Evolutionary conservation across 1,140 invertebrate species (phyloP), one percentile per base, ranked within the genome.

Genomic region (Dreissena polymorpha): DNA sequence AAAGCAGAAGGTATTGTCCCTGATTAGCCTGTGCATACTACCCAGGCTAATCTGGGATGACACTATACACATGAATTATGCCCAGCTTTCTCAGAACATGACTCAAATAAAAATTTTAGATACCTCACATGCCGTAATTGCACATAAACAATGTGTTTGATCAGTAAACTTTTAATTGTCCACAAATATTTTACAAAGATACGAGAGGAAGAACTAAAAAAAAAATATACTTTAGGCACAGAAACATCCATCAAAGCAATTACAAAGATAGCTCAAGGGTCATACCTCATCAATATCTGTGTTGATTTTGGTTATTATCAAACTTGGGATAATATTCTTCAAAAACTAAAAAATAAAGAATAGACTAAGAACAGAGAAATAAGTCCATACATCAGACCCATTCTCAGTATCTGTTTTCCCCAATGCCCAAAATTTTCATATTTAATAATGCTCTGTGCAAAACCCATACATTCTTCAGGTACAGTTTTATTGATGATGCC

Each of bases 161-260:
- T 39, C 55, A 72, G 71, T 71, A 8, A 21, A 23, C 21, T 68
- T 72, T 16, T 71, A 64, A 6, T 57, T 60, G 25, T 50, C 27
- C 76, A 69, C 51, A 49, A 79, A 78, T 16, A 79, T 23, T n/a
- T 67, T 67, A 63, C 23, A 63, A 63, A 63, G 57, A 63, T n/a
- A 18, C 3, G 2, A n/a, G 57, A 63, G 6, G 23, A n/a, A 10
- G 23, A 23, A 23, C 18, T 63, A 63, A 5, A 63, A 63, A 2
- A 63, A 2, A 63, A 5, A 63, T n/a, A n/a, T 2, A n/a, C 18
- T 23, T n/a, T 63, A n/a, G 6, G 18, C 2, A 18, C 18, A n/a
- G 18, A 63, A n/a, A 63, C 10, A 63, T 63, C 1, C 18, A 63
- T n/a, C 18, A 63, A 63, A 63, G 23, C n/a, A 23, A 63, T 63